Evolutionary conservation across 2,888 invertebrate species (phyloP), one percentile per base, ranked within the genome.

Genomic region (Neelides folsomi): DNA sequence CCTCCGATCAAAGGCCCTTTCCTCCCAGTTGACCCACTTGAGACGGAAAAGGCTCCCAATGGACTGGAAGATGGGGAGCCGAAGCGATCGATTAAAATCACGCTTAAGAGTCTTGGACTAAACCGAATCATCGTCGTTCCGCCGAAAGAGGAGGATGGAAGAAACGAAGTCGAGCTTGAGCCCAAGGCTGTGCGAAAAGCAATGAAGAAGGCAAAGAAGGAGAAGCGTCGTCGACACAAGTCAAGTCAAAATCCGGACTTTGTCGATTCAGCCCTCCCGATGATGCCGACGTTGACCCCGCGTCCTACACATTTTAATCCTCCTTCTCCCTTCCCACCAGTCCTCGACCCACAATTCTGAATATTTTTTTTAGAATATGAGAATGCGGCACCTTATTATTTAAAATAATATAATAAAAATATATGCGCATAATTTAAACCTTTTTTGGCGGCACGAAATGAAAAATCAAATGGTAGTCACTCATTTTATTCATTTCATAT

Each of bases 131-230:
- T 19, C 45, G 15, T n/a, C 16, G 15, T 19, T 6, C 20, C 13
- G 6, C 2, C 16, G 10, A 15, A 47, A 7, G 12, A 36, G 2
- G 37, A 47, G 19, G 10, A 20, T 45, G 8, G 46, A 42, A 7
- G 7, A 47, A 12, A 18, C 47, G 7, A 15, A 18, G 7, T 38
- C 27, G 2, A 36, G 2, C 13, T 13, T 40, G 15, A 36, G 10
- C 20, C 75, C 12, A 81, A 79, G 68, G 82, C 82, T 16, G 82
- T 81, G 15, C 81, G 82, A 65, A 81, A 80, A 66, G 85, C 86
- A 1, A 70, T 86, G 63, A 86, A 83, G 67, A 82, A 80, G 68
- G 85, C 86, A 0, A 85, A 82, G 68, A 84, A 83, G 65, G 82
- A 83, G 68, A 27, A 27, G 27, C 27, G 27, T 27, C 27, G 27